Evolutionary conservation across 1,140 invertebrate species (phyloP).

Genomic region (Dryas iulia): DNA sequence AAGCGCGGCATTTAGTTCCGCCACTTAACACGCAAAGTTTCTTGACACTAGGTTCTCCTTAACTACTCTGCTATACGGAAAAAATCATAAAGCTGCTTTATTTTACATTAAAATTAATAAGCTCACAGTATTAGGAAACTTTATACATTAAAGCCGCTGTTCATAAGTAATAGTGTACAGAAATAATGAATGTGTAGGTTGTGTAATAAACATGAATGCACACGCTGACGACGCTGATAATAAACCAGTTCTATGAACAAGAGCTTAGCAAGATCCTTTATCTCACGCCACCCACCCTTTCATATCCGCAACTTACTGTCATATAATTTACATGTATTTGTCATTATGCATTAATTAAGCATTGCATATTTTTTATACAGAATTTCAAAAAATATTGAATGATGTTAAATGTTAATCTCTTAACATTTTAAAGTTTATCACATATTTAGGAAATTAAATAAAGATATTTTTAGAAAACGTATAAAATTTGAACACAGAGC

Average conservation of each 20-base stretch:
- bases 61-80: no score
- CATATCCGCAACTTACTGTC: constrained; percentile 20
- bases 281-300: constrained; percentile 23
- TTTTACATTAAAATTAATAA: background rate
- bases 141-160: background rate
- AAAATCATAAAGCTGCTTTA: no score
- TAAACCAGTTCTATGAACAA: constrained; percentile 27
- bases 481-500: no score
- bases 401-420: no score
- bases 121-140: background rate
- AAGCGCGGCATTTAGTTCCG: no score
- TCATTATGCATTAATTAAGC: background rate
- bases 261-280: constrained; percentile 17
- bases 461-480: no score
- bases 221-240: constrained; percentile 1
- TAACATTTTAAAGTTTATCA: no score
- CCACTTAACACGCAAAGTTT: no score
- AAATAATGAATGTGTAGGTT: constrained; percentile 10
- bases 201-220: constrained; percentile 17
- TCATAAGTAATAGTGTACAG: background rate
- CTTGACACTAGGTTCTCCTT: no score
- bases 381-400: no score
- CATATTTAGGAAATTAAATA: no score
- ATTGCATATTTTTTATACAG: no score
- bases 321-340: background rate